Base-by-base conservation (phyloP, 2,888 invertebrate species). In the Meteorus cinctellus region DNA sequence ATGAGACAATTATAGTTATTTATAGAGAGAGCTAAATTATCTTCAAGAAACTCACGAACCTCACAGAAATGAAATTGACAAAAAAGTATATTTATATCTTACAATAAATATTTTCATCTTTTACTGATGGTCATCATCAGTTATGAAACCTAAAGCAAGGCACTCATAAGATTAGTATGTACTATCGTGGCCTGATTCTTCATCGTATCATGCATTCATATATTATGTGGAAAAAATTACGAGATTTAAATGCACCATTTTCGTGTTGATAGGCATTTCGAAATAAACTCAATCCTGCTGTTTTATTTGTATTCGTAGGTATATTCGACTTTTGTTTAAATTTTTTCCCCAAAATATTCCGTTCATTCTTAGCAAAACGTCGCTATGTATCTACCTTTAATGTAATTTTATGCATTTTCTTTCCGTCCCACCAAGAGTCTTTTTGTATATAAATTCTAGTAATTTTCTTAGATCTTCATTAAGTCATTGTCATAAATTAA, bases 91-190 rank as follows among this genome's bases (percentile, higher is more conserved):
- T 36, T 59, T 69, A 31, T 36, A 59, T 65, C 19, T 59, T 16
- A 69, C 31, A 27, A n/a, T 70, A 27, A 29, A 31, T 24, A 70
- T 19, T 59, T 41, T 60, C 19, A 24, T 59, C 8, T 60, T 36
- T 29, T 60, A 36, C 41, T 41, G 41, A 70, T 70, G 70, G 36
- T 65, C 66, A 41, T 72, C 74, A 45, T 29, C 65, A 36, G 62
- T 72, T 16, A 71, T 74, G 71, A 59, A 68, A 72, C 72, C 68
- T 76, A 74, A 69, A 72, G 75, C 78, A 80, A 80, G 80, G 80
- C 80, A 80, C 80, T 80, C 77, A 75, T 71, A 75, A 80, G 45
- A 78, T 78, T 76, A 77, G 66, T 72, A 41, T 65, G 36, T 65
- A 31, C 31, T 29, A 62, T 31, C 31, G 4, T 31, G 27, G 62